phyloP scores from a whole-genome alignment of 2,113 vertebrate genomes.

The Abramis brama region DNA sequence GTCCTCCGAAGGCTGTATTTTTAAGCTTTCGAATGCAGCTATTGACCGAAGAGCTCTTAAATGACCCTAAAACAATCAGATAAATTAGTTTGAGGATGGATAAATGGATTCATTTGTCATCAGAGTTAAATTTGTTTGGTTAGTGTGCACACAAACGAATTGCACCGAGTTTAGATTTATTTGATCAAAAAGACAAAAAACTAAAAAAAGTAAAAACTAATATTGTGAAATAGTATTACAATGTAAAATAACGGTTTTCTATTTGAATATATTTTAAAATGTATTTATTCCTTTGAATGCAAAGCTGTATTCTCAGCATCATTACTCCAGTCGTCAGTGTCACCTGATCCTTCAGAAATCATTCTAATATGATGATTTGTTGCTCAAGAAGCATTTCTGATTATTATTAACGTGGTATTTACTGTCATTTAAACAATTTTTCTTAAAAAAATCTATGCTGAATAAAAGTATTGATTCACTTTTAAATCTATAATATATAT shows the following conservation, averaged over 20 bases:
- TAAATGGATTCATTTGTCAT: background rate
- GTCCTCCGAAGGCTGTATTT: too few relatives aligned
- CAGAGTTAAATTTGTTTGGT: background rate
- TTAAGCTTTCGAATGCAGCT: background rate
- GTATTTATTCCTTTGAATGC: background rate
- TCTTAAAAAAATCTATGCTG: too few relatives aligned
- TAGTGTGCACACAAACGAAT: background rate
- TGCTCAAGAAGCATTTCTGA: background rate
- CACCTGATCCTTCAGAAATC: background rate
- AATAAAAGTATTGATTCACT: too few relatives aligned
- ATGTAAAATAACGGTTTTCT: background rate
- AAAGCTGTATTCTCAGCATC: background rate
- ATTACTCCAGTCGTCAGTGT: too few relatives aligned
- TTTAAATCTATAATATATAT: too few relatives aligned
- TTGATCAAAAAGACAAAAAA: background rate
- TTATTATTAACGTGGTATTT: background rate
- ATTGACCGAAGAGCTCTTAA: background rate
- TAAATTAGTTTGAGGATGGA: background rate
- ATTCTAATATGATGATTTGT: background rate
- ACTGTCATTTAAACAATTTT: too few relatives aligned
- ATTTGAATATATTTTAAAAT: background rate
- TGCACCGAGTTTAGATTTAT: background rate
- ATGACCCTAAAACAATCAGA: background rate
- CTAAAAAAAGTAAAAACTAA: background rate
- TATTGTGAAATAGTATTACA: background rate